Conservation (phyloP, 2,888 invertebrate genomes). For the Dicranocentrus wangi region DNA sequence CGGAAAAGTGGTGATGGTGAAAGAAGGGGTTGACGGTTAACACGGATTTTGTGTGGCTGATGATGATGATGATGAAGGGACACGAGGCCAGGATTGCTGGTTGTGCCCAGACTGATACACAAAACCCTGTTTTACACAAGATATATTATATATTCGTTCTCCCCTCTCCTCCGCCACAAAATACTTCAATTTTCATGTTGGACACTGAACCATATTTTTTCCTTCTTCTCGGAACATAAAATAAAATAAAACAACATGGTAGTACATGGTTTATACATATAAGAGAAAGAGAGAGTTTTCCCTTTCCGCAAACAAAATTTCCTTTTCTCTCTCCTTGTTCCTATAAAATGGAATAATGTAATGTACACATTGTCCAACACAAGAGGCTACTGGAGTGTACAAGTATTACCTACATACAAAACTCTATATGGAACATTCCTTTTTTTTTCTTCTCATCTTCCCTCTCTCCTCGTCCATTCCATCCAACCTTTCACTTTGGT, state of each 20-base stretch:
- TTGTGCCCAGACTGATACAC: neutral
- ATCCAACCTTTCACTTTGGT: neutral
- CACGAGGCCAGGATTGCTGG: too few relatives aligned
- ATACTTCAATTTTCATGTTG: slow-evolving; percentile 33
- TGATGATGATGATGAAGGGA: too few relatives aligned
- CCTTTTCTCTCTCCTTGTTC: too few relatives aligned
- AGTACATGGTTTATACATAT: neutral
- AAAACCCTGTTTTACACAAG: slow-evolving; percentile 26
- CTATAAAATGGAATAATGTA: too few relatives aligned
- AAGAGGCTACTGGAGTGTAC: too few relatives aligned
- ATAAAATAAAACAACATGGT: neutral
- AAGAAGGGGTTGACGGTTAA: too few relatives aligned
- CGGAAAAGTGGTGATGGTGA: too few relatives aligned
- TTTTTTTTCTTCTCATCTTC: neutral
- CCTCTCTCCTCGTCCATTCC: neutral
- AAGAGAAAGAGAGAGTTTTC: too few relatives aligned
- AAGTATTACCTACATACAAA: too few relatives aligned
- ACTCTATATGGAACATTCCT: neutral
- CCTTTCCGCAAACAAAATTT: too few relatives aligned
- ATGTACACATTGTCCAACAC: too few relatives aligned
- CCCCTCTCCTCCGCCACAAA: too few relatives aligned
- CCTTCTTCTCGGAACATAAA: neutral
- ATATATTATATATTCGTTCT: slow-evolving; percentile 45
- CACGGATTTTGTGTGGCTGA: slow-evolving; percentile 45
- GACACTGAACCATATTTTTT: neutral